These are phyloP conservation scores for Plebejus melissa DNA, from an alignment of 2,888 invertebrate genomes.

Conservation along the genomic window DNA sequence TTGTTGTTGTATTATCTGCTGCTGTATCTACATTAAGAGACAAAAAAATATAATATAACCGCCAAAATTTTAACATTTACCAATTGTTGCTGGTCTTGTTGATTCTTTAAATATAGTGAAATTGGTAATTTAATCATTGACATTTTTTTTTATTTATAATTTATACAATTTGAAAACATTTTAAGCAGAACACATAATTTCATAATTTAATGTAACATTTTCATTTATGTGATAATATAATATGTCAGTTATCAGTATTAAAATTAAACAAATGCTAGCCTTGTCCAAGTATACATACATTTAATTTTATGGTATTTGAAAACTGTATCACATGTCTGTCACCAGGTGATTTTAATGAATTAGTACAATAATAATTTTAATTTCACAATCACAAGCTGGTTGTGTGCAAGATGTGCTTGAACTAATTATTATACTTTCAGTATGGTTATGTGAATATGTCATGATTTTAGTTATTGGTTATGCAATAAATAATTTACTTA, in stretches of 20 bases:
- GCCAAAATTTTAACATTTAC: constrained; percentile 38
- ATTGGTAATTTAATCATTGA: constrained; percentile 51
- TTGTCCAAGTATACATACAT: too few relatives aligned
- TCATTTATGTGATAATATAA: too few relatives aligned
- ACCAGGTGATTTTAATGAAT: not conserved
- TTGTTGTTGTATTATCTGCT: constrained; percentile 19
- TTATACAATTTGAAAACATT: too few relatives aligned
- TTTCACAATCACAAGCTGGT: not conserved
- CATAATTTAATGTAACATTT: too few relatives aligned
- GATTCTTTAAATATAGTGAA: constrained; percentile 79
- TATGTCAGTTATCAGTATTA: too few relatives aligned
- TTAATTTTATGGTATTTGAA: not conserved
- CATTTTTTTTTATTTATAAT: too few relatives aligned
- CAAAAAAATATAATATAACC: not conserved
- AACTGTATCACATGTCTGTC: not conserved
- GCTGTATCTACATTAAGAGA: not conserved
- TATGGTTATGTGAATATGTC: not conserved
- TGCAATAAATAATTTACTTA: constrained; percentile 42
- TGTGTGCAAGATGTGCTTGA: too few relatives aligned
- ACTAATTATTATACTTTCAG: not conserved
- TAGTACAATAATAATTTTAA: too few relatives aligned
- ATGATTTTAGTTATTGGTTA: not conserved
- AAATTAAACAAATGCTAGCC: too few relatives aligned
- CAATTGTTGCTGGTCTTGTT: constrained; percentile 74
- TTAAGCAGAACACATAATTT: too few relatives aligned